These are phyloP conservation scores for Ectropis grisescens DNA, from an alignment of 1,140 invertebrate species.

Conservation along the genomic window DNA sequence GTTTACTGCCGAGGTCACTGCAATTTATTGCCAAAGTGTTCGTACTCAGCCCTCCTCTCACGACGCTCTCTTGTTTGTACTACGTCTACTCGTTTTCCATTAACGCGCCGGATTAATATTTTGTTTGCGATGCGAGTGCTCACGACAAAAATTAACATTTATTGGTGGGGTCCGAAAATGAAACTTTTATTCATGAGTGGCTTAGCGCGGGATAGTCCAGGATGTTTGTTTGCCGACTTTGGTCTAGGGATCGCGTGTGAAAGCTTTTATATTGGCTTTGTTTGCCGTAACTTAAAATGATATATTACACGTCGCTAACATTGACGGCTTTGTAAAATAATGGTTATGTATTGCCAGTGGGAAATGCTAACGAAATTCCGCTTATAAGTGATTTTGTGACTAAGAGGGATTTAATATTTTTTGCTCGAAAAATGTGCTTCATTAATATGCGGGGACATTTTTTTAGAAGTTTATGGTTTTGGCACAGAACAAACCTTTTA, in stretches of 20 bases:
- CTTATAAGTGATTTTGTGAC: too few relatives aligned
- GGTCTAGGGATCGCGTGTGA: slow-evolving; percentile 52
- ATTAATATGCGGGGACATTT: too few relatives aligned
- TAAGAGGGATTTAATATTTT: too few relatives aligned
- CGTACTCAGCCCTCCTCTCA: slow-evolving; percentile 13
- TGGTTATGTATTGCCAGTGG: slow-evolving; percentile 30
- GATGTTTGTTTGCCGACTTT: slow-evolving; percentile 53
- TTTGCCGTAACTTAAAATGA: slow-evolving; percentile 60
- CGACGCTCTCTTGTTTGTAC: slow-evolving; percentile 48
- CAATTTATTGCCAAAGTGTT: slow-evolving; percentile 64
- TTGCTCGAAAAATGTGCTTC: too few relatives aligned
- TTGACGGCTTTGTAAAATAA: slow-evolving; percentile 52
- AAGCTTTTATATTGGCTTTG: slow-evolving; percentile 54
- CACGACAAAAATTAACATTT: slow-evolving; percentile 64
- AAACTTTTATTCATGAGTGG: slow-evolving; percentile 64
- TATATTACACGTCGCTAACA: slow-evolving; percentile 56
- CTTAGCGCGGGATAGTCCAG: slow-evolving; percentile 51
- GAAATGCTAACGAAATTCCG: slow-evolving; percentile 35
- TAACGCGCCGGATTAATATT: slow-evolving; percentile 65
- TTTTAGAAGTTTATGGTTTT: too few relatives aligned
- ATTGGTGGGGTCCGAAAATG: slow-evolving; percentile 54
- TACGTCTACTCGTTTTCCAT: slow-evolving; percentile 57
- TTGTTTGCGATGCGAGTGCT: slow-evolving; percentile 55
- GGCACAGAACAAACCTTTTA: too few relatives aligned
- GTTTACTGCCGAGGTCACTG: slow-evolving; percentile 37